Conservation (phyloP, 2,888 invertebrate species). For the Pyrrhia umbra region DNA sequence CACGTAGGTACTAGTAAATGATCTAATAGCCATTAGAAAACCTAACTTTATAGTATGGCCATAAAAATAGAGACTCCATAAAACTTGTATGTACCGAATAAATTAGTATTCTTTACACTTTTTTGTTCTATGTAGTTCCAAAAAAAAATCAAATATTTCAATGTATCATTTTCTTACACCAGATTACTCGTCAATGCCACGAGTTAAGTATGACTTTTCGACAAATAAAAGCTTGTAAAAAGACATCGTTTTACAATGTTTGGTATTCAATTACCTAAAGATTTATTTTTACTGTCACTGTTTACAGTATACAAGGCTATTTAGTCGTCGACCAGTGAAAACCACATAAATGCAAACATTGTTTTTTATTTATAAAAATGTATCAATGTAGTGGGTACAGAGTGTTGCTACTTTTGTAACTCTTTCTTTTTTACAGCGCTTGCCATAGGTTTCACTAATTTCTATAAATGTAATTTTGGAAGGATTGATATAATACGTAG, state of each 20-base stretch:
- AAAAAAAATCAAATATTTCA: too few relatives aligned
- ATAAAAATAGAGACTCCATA: constrained; percentile 4
- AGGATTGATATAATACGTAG: too few relatives aligned
- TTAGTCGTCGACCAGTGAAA: background rate
- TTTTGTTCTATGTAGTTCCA: too few relatives aligned
- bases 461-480: too few relatives aligned
- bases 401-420: too few relatives aligned
- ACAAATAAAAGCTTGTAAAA: too few relatives aligned
- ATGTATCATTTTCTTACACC: background rate
- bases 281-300: too few relatives aligned
- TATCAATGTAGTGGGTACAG: too few relatives aligned
- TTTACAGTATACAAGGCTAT: too few relatives aligned
- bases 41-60: constrained; percentile 1
- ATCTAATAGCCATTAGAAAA: constrained; percentile 6
- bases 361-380: background rate
- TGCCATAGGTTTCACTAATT: too few relatives aligned
- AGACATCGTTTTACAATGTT: background rate
- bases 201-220: background rate
- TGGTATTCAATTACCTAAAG: background rate
- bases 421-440: too few relatives aligned
- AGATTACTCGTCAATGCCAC: background rate
- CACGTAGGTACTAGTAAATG: background rate
- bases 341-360: too few relatives aligned
- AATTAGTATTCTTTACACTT: background rate
- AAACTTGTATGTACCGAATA: background rate